phyloP scores from a whole-genome alignment of 2,797 vertebrate genomes.

The Oreochromis mossambicus region DNA sequence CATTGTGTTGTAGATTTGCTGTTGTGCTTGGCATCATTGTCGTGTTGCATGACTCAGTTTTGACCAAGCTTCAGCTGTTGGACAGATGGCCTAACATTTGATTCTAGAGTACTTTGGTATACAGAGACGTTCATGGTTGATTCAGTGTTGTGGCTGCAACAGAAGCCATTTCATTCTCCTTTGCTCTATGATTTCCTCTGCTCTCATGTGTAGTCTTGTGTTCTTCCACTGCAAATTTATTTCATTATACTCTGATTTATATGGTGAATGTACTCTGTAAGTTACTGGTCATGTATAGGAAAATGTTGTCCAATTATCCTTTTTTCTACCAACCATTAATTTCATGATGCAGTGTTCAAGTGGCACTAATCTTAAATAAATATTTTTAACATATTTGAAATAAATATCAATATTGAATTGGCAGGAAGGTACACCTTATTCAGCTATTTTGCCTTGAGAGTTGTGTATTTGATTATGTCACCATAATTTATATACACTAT shows the following conservation, averaged over 20 bases:
- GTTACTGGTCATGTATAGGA: not conserved
- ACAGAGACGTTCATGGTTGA: not conserved
- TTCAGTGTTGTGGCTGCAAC: not conserved
- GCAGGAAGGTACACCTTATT: not conserved
- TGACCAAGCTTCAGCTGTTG: not conserved
- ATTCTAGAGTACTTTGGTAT: not conserved
- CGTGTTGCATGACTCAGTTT: not conserved
- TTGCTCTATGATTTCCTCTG: not conserved
- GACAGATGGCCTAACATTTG: not conserved
- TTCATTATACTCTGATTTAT: not conserved
- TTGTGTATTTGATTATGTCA: not conserved
- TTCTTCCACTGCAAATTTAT: not conserved
- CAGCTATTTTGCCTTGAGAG: not conserved
- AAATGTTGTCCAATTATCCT: not conserved
- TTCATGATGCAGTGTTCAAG: not conserved
- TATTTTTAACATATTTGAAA: not conserved
- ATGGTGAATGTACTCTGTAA: rapidly evolving
- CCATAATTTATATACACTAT: not conserved
- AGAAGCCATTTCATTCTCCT: not conserved
- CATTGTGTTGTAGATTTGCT: not conserved
- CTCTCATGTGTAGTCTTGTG: not conserved
- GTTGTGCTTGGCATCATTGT: not conserved
- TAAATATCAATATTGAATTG: not conserved
- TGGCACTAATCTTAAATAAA: not conserved
- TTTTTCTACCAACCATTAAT: not conserved